These are phyloP conservation scores for Eurytoma adleriae DNA, from an alignment of 2,888 invertebrate species.

Conservation along the genomic window DNA sequence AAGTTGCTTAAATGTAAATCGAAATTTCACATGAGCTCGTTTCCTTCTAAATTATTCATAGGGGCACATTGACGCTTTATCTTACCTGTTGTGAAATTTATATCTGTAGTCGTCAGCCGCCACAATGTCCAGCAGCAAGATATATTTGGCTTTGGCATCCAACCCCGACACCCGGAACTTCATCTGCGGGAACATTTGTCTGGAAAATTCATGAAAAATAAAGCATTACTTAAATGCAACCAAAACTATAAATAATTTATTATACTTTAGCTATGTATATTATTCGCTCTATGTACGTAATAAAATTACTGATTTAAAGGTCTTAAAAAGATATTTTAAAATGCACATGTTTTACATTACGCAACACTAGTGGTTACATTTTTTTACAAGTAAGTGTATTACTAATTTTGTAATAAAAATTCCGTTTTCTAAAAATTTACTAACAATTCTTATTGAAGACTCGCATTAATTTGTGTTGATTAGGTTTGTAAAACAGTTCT, in stretches of 20 bases:
- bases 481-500: too few relatives aligned
- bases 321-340: too few relatives aligned
- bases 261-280: too few relatives aligned
- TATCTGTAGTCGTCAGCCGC: conserved; percentile 97
- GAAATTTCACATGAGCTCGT: conserved; percentile 1
- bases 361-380: too few relatives aligned
- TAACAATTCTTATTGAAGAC: too few relatives aligned
- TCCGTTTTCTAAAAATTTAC: too few relatives aligned
- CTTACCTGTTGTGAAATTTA: conserved; percentile 94
- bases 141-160: conserved; percentile 98
- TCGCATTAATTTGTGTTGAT: too few relatives aligned
- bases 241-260: background rate
- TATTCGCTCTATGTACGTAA: too few relatives aligned
- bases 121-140: conserved; percentile 97
- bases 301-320: too few relatives aligned
- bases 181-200: conserved; percentile 99
- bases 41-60: background rate
- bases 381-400: too few relatives aligned
- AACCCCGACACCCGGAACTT: conserved; percentile 97
- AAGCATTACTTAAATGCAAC: background rate
- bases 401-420: too few relatives aligned
- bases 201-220: conserved; percentile 74
- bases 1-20: conserved; percentile 7
- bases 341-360: too few relatives aligned
- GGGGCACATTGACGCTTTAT: conserved; percentile 2